These are phyloP conservation scores for Xestia ashworthii DNA, from an alignment of 2,888 invertebrate genomes.

Conservation along the genomic window DNA sequence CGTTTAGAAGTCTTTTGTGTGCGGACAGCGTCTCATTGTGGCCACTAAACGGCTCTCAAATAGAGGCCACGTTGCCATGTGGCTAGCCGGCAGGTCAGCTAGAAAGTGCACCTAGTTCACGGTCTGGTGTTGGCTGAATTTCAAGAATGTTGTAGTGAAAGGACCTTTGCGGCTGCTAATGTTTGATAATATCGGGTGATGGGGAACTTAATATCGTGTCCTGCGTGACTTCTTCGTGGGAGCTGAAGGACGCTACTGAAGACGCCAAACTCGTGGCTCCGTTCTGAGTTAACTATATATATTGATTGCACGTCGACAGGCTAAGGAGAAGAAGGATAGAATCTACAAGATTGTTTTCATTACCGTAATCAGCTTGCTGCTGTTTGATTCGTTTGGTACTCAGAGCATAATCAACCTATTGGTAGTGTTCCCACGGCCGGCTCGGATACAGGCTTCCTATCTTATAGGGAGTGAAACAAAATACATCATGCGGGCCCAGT, in stretches of 20 bases:
- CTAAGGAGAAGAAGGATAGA: background rate
- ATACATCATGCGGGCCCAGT: background rate
- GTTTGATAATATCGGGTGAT: background rate
- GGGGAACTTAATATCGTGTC: background rate
- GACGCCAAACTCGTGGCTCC: background rate
- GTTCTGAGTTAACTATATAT: background rate
- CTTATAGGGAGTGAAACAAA: background rate
- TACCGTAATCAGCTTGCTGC: background rate
- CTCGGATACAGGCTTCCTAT: background rate
- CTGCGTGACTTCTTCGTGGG: background rate
- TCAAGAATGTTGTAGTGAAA: slow-evolving; percentile 39
- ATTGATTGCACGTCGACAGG: background rate
- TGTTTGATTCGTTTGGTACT: background rate
- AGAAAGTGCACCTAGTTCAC: slow-evolving; percentile 50
- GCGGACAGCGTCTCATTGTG: slow-evolving; percentile 49
- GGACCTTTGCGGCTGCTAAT: background rate
- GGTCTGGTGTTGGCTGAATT: slow-evolving; percentile 46
- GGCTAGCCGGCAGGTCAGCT: slow-evolving; percentile 34
- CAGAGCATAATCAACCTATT: background rate
- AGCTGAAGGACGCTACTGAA: background rate
- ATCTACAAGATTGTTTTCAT: background rate
- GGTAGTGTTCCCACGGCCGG: background rate
- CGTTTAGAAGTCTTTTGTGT: slow-evolving; percentile 59
- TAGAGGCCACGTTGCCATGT: slow-evolving; percentile 31
- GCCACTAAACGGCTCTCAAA: slow-evolving; percentile 36